Conservation (phyloP, 2,797 vertebrate species). For the Acanthurus lineatus region DNA sequence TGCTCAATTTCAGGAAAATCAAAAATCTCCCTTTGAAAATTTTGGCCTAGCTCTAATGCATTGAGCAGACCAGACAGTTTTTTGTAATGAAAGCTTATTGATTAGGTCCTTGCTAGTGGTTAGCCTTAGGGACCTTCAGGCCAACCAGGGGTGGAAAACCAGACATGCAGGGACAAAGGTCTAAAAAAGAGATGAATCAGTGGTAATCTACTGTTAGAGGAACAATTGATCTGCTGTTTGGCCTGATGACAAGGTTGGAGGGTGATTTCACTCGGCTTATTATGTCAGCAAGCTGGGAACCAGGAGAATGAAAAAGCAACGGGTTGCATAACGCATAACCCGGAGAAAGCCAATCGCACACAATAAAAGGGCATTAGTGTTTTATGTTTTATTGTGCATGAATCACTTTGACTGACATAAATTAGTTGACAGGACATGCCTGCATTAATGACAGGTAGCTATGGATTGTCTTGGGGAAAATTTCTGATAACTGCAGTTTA, state of each 20-base stretch:
- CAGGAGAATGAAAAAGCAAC: conserved; percentile 66
- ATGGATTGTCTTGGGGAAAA: conserved; percentile 45
- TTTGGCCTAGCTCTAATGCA: conserved; percentile 59
- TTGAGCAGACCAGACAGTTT: conserved; percentile 70
- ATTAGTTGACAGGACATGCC: conserved; percentile 16
- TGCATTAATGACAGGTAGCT: conserved; percentile 42
- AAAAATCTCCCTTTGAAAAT: conserved; percentile 31
- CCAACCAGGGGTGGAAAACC: conserved; percentile 79
- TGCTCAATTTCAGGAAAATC: conserved; percentile 19
- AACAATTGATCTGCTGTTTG: conserved; percentile 85
- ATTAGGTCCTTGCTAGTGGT: conserved; percentile 71
- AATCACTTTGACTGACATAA: conserved; percentile 43
- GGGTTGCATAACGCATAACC: conserved; percentile 82
- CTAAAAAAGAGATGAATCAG: conserved; percentile 81
- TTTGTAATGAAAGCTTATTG: conserved; percentile 80
- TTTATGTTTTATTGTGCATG: conserved; percentile 49
- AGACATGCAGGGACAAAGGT: conserved; percentile 77
- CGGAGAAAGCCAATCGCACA: conserved; percentile 38
- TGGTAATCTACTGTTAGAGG: conserved; percentile 81
- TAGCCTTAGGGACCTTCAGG: conserved; percentile 76
- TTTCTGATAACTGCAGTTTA: conserved; percentile 53
- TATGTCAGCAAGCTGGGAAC: conserved; percentile 75
- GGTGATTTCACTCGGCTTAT: conserved; percentile 65
- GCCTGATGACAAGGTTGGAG: conserved; percentile 79
- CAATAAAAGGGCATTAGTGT: conserved; percentile 38